These are phyloP conservation scores for Alloscopus bannaensis DNA, from an alignment of 2,888 invertebrate genomes.

Conservation along the genomic window DNA sequence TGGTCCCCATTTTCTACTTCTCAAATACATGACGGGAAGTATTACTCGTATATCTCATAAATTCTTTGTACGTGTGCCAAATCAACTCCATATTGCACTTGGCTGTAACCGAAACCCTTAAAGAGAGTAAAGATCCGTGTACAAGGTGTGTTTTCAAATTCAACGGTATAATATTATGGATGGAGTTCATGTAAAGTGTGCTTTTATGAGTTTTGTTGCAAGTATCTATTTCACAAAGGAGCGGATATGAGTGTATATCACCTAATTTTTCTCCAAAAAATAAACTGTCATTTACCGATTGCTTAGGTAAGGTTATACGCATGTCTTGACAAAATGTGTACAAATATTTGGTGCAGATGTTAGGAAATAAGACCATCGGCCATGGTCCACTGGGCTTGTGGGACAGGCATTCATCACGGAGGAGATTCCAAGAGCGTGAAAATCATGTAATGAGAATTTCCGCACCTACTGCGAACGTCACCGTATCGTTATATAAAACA, in stretches of 20 bases:
- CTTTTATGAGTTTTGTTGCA: slow-evolving; percentile 4
- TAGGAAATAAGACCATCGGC: slow-evolving; percentile 90
- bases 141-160: too few species aligned
- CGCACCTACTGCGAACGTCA: not conserved
- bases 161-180: slow-evolving; percentile 12
- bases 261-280: not conserved
- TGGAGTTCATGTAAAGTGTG: not conserved
- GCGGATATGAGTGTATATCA: not conserved
- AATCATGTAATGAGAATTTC: slow-evolving; percentile 46
- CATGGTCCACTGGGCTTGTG: slow-evolving; percentile 86
- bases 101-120: not conserved
- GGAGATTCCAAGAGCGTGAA: slow-evolving; percentile 84
- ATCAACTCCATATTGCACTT: slow-evolving; percentile 28
- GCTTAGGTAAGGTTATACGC: not conserved
- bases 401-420: slow-evolving; percentile 90
- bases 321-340: slow-evolving; percentile 54
- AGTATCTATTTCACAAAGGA: slow-evolving; percentile 45
- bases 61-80: slow-evolving; percentile 46
- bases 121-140: not conserved
- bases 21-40: not conserved
- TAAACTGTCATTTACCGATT: slow-evolving; percentile 1
- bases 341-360: slow-evolving; percentile 79
- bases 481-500: not conserved
- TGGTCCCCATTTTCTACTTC: slow-evolving; percentile 1
- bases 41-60: not conserved